A percentile compares a stretch with the other conserved stretches of the same genome.
Evolutionary conservation across 1,140 invertebrate genomes (phyloP).

Genomic region (Pachypeltis micranthus): DNA sequence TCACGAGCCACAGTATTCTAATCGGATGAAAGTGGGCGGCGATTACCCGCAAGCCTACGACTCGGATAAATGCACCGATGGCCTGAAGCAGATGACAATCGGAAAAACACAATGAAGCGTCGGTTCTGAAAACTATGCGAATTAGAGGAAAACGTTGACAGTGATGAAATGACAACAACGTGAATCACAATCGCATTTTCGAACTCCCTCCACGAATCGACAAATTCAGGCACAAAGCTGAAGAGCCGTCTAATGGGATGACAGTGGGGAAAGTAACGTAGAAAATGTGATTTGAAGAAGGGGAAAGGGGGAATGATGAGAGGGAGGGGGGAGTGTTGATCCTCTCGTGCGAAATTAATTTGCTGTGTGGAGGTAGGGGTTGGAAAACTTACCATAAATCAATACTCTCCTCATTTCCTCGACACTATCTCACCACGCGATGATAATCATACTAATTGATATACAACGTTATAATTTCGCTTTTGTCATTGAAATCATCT

Average conservation of each 20-base stretch:
- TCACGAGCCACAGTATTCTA: too few species aligned
- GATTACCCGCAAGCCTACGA: too few species aligned
- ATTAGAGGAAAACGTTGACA: neutral
- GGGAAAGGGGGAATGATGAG: neutral
- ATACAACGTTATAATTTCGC: constrained; percentile 3
- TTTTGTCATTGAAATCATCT: constrained; percentile 4
- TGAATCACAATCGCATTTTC: too few species aligned
- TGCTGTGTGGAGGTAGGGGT: neutral
- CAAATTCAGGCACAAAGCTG: too few species aligned
- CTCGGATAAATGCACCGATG: too few species aligned
- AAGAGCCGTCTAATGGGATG: too few species aligned
- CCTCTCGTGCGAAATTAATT: constrained; percentile 5
- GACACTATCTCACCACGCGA: neutral
- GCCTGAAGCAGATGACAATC: too few species aligned
- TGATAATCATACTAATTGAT: constrained; percentile 4
- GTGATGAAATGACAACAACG: constrained; percentile 2
- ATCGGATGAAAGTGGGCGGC: too few species aligned
- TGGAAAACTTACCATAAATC: constrained; percentile 2
- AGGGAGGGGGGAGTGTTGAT: too few species aligned
- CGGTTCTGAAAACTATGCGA: neutral
- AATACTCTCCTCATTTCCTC: neutral
- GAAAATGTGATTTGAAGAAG: neutral
- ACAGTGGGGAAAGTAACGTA: too few species aligned
- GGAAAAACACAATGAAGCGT: constrained; percentile 2
- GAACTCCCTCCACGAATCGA: too few species aligned